Evolutionary conservation across 2,888 invertebrate genomes (phyloP), one percentile per base, ranked within the genome.

Genomic region (Hetaerina titia): DNA sequence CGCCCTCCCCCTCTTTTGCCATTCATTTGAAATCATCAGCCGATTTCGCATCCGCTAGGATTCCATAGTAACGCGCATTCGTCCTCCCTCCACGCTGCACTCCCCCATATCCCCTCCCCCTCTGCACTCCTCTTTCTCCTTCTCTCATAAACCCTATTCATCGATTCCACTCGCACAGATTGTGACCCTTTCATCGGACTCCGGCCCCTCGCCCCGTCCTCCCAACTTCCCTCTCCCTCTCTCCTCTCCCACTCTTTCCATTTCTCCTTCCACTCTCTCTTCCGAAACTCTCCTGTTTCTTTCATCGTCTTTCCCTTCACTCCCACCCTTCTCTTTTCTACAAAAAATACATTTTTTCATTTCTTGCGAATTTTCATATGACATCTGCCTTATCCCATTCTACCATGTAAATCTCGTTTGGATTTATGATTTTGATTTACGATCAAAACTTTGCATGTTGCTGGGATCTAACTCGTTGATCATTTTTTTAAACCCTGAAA

Each of bases 101-200:
- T 13, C n/a, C 45, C 90, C 64, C 19, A n/a, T 31, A 45, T 88
- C n/a, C 57, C 17, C 90, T 31, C 60, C 60, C 19, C 17, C 15
- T 90, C n/a, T 31, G 13, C 22, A 22, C 25, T 64, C 58, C 58
- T 7, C 22, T 57, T 11, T 25, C 90, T 45, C 45, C 11, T 22
- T 15, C 31, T 90, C 69, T 69, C 45, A 69, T 69, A 92, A 92
- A 64, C 92, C 92, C 89, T 89, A 69, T 92, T 69, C 92, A 90
- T 90, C 90, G 90, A 90, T 90, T 90, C 64, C 90, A 90, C 90
- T 64, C 90, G 64, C 90, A 90, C 90, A 64, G 64, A 90, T 90
- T 90, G 90, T 45, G 64, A 64, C 90, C 90, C 64, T 90, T 90
- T 90, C 90, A 92, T 92, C 92, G 92, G 56, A 69, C 69, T 56